These are phyloP conservation scores for Andrena haemorrhoa DNA, from an alignment of 2,888 invertebrate species.

Conservation along the genomic window DNA sequence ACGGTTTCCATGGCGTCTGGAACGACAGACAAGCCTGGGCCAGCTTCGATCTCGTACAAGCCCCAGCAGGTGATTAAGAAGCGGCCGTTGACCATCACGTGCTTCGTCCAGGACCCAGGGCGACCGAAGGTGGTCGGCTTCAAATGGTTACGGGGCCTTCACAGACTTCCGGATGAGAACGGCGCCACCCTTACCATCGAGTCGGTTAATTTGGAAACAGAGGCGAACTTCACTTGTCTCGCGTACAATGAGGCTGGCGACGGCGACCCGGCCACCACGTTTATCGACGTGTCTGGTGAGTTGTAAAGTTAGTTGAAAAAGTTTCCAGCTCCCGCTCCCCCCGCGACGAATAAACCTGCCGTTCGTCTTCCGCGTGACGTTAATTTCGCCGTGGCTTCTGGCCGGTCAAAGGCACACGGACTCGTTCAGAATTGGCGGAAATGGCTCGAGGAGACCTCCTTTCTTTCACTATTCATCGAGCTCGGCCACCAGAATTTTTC, in stretches of 20 bases:
- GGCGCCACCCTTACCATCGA: constrained; percentile 92
- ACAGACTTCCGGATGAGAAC: constrained; percentile 91
- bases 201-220: constrained; percentile 93
- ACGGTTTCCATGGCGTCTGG: neutral
- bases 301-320: constrained; percentile 68
- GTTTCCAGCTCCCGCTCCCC: constrained; percentile 15
- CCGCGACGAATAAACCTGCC: constrained; percentile 36
- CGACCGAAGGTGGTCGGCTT: constrained; percentile 91
- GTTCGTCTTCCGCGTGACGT: constrained; percentile 21
- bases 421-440: neutral
- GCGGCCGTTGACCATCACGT: constrained; percentile 92
- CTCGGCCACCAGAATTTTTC: too few relatives aligned
- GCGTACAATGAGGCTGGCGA: constrained; percentile 95
- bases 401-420: neutral
- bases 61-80: constrained; percentile 93
- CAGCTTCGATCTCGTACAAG: constrained; percentile 91
- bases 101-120: constrained; percentile 93
- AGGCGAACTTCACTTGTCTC: constrained; percentile 95
- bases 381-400: constrained; percentile 7
- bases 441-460: too few relatives aligned
- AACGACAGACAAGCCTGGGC: constrained; percentile 92
- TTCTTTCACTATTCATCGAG: too few relatives aligned
- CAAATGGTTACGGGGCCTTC: constrained; percentile 93
- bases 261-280: constrained; percentile 89
- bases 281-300: constrained; percentile 90